Evolutionary conservation across 2,113 vertebrate species (phyloP).

Genomic region (Bubo bubo): DNA sequence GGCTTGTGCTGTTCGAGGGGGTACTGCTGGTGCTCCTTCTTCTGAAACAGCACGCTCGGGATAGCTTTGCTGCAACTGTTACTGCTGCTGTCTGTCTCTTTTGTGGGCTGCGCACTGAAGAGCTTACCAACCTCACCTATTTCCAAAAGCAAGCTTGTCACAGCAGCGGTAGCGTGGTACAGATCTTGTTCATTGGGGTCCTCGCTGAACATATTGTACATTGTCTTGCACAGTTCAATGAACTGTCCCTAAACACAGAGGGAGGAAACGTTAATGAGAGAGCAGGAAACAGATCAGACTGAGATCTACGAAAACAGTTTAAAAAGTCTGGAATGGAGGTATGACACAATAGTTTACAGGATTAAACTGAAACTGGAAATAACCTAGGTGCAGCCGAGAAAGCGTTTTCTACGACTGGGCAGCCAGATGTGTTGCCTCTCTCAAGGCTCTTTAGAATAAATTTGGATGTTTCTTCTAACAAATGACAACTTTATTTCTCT

Average conservation of each 20-base stretch:
- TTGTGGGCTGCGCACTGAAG: slow-evolving; percentile 70
- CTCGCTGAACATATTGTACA: slow-evolving; percentile 98
- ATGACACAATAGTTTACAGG: neutral
- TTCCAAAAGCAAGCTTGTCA: slow-evolving; percentile 95
- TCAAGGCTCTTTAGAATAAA: neutral
- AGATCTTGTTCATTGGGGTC: slow-evolving; percentile 92
- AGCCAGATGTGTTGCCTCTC: neutral
- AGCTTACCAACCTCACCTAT: slow-evolving; percentile 97
- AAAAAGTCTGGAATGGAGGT: neutral
- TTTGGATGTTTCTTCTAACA: neutral
- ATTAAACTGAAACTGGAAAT: neutral
- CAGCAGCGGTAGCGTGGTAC: slow-evolving; percentile 93
- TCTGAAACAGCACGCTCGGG: slow-evolving; percentile 41
- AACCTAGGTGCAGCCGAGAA: neutral
- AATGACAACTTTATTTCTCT: neutral
- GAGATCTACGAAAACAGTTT: neutral
- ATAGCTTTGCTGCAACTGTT: slow-evolving; percentile 11
- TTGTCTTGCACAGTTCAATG: slow-evolving; percentile 95
- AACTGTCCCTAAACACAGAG: slow-evolving; percentile 86
- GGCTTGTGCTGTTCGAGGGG: slow-evolving; percentile 39
- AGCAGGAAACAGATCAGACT: neutral
- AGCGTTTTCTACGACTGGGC: neutral
- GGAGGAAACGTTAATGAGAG: neutral
- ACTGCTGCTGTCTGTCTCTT: slow-evolving; percentile 12
- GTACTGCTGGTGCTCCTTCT: slow-evolving; percentile 69